phyloP scores from a whole-genome alignment of 2,113 vertebrate species.

The Corvus moneduloides region DNA sequence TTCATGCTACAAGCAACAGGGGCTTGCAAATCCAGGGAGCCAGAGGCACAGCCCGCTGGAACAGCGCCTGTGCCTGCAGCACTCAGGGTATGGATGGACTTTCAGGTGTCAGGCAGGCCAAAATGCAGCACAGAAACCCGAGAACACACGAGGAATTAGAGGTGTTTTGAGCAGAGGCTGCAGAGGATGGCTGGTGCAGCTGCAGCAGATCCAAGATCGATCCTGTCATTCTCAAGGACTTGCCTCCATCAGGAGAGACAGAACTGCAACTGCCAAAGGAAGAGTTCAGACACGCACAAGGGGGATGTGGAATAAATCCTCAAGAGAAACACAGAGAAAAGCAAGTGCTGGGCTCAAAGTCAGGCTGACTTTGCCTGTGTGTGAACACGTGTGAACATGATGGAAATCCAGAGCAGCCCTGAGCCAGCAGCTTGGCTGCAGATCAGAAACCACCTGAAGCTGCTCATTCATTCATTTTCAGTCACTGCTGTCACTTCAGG shows the following conservation, averaged over 20 bases:
- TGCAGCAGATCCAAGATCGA: rapidly evolving
- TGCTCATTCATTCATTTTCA: background rate
- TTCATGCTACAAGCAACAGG: background rate
- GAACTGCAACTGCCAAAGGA: rapidly evolving
- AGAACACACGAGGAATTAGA: background rate
- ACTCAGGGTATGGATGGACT: background rate
- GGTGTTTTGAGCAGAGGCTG: background rate
- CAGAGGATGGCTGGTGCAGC: background rate
- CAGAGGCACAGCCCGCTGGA: background rate
- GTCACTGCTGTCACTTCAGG: background rate
- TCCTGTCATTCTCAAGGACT: background rate
- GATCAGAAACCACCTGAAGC: background rate
- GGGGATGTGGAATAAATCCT: background rate
- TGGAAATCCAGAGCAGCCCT: background rate
- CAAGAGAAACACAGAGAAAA: background rate
- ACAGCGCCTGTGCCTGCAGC: background rate
- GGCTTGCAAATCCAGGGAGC: background rate
- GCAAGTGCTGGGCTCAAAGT: rapidly evolving
- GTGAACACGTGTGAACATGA: rapidly evolving
- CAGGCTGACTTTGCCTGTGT: background rate
- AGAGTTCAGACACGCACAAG: background rate
- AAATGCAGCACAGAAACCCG: background rate
- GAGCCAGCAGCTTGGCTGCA: rapidly evolving
- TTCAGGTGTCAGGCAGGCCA: background rate
- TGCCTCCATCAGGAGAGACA: background rate